A percentile compares a stretch with the other conserved stretches of the same genome.
Conservation (phyloP, 2,113 vertebrate genomes). For the Hippocampus guttulatus region DNA sequence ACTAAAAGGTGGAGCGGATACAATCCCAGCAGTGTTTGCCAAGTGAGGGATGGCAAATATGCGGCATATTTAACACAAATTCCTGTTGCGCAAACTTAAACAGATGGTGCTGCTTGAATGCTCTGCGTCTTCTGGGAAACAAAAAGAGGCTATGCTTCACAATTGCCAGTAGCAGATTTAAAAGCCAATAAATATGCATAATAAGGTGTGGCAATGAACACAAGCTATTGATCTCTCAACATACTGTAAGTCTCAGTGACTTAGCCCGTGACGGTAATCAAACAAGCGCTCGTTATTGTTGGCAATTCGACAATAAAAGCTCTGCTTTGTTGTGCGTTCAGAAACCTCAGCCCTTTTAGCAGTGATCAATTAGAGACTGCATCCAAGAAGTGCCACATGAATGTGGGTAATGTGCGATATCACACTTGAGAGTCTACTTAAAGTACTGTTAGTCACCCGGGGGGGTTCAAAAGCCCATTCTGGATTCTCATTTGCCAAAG, state of each 20-base stretch:
- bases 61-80: slow-evolving; percentile 56
- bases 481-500: slow-evolving; percentile 24
- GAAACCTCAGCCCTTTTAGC: slow-evolving; percentile 60
- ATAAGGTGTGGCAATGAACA: neutral
- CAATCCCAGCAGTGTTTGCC: slow-evolving; percentile 79
- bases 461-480: slow-evolving; percentile 45
- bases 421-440: slow-evolving; percentile 64
- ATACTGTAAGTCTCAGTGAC: neutral
- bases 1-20: slow-evolving; percentile 78
- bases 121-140: slow-evolving; percentile 10
- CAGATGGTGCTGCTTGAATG: slow-evolving; percentile 25
- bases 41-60: slow-evolving; percentile 84
- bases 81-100: slow-evolving; percentile 59
- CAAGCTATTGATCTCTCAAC: neutral
- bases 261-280: slow-evolving; percentile 35
- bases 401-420: slow-evolving; percentile 49
- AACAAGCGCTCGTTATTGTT: slow-evolving; percentile 48
- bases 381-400: slow-evolving; percentile 53
- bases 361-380: slow-evolving; percentile 62
- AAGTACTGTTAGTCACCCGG: slow-evolving; percentile 58
- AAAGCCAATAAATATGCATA: slow-evolving; percentile 3
- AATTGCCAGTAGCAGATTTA: slow-evolving; percentile 11
- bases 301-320: slow-evolving; percentile 54
- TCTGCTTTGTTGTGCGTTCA: slow-evolving; percentile 45
- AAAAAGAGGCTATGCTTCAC: slow-evolving; percentile 4